These are phyloP conservation scores for Sakesphorus luctuosus DNA, from an alignment of 2,113 vertebrate species.

Conservation along the genomic window DNA sequence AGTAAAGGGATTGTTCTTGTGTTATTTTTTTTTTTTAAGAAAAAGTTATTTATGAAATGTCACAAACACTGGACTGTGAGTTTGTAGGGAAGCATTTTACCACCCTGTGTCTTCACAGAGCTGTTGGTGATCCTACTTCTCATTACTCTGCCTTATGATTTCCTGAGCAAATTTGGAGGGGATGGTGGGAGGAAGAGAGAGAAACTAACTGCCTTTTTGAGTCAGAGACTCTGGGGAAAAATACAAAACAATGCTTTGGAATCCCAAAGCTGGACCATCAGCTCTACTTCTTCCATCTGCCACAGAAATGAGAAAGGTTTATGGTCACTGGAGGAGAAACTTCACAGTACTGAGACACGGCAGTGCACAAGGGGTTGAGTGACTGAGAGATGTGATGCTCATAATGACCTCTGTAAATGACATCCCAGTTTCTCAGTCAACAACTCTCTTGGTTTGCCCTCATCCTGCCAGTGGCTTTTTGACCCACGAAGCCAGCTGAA, in stretches of 20 bases:
- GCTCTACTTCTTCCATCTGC: constrained; percentile 47
- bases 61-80: constrained; percentile 88
- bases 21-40: constrained; percentile 71
- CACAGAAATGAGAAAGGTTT: background rate
- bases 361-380: background rate
- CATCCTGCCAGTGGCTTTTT: background rate
- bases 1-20: constrained; percentile 88
- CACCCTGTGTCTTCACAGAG: constrained; percentile 81
- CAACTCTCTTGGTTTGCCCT: background rate
- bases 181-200: background rate
- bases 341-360: background rate
- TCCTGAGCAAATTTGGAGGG: constrained; percentile 20
- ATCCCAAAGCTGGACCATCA: background rate
- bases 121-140: constrained; percentile 79
- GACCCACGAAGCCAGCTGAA: background rate
- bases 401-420: constrained; percentile 58
- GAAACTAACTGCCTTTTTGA: background rate
- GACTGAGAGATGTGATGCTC: constrained; percentile 48
- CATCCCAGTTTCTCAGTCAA: constrained; percentile 22
- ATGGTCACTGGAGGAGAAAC: background rate
- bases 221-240: background rate
- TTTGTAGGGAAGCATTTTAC: constrained; percentile 83
- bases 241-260: constrained; percentile 55
- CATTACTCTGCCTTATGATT: constrained; percentile 69
- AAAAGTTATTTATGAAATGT: constrained; percentile 87